phyloP scores from a whole-genome alignment of 2,113 vertebrate species.

The Caloenas nicobarica region DNA sequence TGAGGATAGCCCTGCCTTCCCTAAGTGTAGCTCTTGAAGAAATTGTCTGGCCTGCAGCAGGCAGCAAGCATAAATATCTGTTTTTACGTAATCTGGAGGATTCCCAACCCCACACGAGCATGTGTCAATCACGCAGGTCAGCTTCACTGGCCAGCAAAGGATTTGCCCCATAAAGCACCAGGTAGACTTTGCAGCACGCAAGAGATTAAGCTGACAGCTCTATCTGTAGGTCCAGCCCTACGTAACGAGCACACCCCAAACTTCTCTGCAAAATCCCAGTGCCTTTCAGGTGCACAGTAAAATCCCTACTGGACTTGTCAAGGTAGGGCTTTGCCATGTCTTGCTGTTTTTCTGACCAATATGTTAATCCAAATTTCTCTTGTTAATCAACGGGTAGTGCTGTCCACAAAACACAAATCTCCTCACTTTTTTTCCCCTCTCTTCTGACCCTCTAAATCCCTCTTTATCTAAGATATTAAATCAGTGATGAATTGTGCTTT shows the following conservation, averaged over 20 bases:
- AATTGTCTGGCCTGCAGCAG: rapidly evolving
- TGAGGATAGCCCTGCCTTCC: neutral
- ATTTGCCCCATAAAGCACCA: neutral
- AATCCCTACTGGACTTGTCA: neutral
- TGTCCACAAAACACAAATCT: neutral
- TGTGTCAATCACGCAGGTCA: neutral
- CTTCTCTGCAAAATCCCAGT: neutral
- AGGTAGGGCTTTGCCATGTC: neutral
- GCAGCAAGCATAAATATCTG: neutral
- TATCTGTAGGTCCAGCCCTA: neutral
- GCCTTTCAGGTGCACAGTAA: neutral
- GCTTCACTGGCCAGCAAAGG: too few species aligned
- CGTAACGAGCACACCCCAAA: rapidly evolving
- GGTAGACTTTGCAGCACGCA: neutral
- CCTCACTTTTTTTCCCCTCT: neutral
- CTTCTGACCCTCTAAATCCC: neutral
- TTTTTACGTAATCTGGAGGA: neutral
- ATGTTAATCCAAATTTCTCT: neutral
- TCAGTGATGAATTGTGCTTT: neutral
- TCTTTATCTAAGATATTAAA: neutral
- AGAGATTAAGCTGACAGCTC: neutral
- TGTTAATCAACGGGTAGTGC: neutral
- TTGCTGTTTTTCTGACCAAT: neutral
- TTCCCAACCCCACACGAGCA: neutral
- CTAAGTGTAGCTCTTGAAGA: neutral